Evolutionary conservation across 2,888 invertebrate genomes (phyloP), one percentile per base, ranked within the genome.

Genomic region (Glaucopsyche alexis): DNA sequence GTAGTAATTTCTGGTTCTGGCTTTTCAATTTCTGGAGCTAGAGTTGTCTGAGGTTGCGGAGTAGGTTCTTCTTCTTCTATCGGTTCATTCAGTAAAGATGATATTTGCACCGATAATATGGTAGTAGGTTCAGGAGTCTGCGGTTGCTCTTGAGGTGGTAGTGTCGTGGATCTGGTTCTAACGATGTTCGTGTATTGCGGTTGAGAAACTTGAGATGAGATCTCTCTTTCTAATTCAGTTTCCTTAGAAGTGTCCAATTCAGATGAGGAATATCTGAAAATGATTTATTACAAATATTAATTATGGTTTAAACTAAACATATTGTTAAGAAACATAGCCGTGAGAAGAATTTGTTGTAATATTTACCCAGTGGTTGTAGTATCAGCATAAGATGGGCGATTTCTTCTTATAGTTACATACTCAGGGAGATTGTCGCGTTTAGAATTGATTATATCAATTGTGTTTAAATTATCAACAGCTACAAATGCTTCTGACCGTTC

Each of bases 341-440:
- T 29, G 4, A 2, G 4, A 29, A 29, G 29, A 29, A 29, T 29
- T 29, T 29, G 7, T 42, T 7, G 67, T 75, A 49, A 52, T 71
- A 84, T 91, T 89, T 87, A 94, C 94, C 88, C 91, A 38, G 85
- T 82, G 72, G 94, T 94, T 11, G 93, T 90, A 13, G 90, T 81
- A 79, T 92, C 93, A 77, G 89, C 88, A 7, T 93, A 89, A 6
- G 91, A 90, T 1, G 94, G 94, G 77, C 94, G 90, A 74, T 93
- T 94, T 79, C 96, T 89, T 79, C 94, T 93, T 60, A 96, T 95
- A 2, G 95, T 95, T 2, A 95, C 95, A 80, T 96, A 96, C 81
- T 95, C 94, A 2, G 95, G 95, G 52, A 85, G 80, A 74, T 85
- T 88, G 70, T 91, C 91, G 55, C 87, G 83, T 29, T 90, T 81